These are phyloP conservation scores for Eristalinus aeneus DNA, from an alignment of 2,888 invertebrate genomes.

Conservation along the genomic window DNA sequence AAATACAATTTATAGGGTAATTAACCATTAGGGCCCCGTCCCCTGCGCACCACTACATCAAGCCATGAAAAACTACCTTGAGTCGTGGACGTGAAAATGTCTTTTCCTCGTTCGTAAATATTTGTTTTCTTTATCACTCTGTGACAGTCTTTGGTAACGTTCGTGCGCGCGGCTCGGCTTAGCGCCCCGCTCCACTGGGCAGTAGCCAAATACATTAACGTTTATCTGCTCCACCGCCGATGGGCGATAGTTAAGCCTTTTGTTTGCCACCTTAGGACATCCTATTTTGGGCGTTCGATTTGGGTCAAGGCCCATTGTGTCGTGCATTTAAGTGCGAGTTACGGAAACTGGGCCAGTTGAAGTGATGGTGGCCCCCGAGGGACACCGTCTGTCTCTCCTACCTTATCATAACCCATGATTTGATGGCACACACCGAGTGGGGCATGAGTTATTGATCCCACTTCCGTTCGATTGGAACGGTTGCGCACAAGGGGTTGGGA, in stretches of 20 bases:
- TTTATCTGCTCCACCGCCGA: conserved; percentile 27
- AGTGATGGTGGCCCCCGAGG: conserved; percentile 10
- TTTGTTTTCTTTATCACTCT: conserved; percentile 44
- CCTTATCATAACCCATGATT: conserved; percentile 30
- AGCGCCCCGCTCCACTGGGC: conserved; percentile 45
- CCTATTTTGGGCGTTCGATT: conserved; percentile 57
- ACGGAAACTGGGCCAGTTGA: conserved; percentile 48
- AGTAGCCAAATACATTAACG: conserved; percentile 36
- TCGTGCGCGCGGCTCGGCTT: neutral
- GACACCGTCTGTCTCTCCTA: neutral
- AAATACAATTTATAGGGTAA: conserved; percentile 66
- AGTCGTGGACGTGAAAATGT: conserved; percentile 64
- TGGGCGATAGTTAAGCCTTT: conserved; percentile 41
- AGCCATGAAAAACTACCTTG: conserved; percentile 25
- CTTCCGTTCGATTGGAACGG: conserved; percentile 45
- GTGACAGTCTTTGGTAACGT: conserved; percentile 14
- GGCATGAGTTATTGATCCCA: conserved; percentile 49
- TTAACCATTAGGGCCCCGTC: conserved; percentile 43
- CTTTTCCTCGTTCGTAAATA: conserved; percentile 54
- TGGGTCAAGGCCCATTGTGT: conserved; percentile 60
- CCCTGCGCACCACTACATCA: neutral
- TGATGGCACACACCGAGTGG: conserved; percentile 16
- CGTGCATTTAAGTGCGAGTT: conserved; percentile 14
- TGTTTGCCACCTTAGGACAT: conserved; percentile 59
- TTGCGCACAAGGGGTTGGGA: neutral